Base-by-base conservation (phyloP, 2,113 vertebrate genomes). In the Oenanthe oenanthe region DNA sequence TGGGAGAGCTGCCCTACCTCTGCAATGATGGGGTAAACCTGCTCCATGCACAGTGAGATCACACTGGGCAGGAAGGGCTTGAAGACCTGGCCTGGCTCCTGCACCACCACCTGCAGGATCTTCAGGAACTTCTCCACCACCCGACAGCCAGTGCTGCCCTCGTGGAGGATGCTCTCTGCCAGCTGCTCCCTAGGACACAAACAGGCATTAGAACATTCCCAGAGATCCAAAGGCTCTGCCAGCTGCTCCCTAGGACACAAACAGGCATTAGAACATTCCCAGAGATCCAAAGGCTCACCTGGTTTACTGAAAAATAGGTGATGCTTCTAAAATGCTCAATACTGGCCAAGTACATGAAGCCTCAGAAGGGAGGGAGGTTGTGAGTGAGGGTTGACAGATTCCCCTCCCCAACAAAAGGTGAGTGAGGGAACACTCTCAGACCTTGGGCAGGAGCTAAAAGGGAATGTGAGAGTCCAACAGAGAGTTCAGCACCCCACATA, bases 91-190 rank as follows among this genome's bases (percentile, higher is more conserved):
- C 99, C 99, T 0, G 99, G 99, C 72, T 99, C 99, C 96, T 99
- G 99, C 36, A 99, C 99, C 94, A 99, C 99, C 97, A 99, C 99
- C 91, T 99, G 98, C 50, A 99, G 98, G 86, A 99, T 99, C 96
- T 99, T 99, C 82, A 99, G 97, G 85, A 99, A 99, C 96, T 99
- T 99, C 94, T 99, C 99, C 17, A 99, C 99, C 95, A 99, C 99
- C 31, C 98, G 97, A 76, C 99, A 99, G 34, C 99, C 99, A 0
- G 99, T 99, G 89, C 99, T 99, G 88, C 99, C 99, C 91, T 99
- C 99, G 1, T 99, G 99, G 47, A 99, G 98, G 95, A 99, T 99
- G 97, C 99, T 99, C 97, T 99, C 99, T 9, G 99, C 99, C 96
- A 99, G 77, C 97, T 99, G 99, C 71, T 99, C 99, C 97, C 99